Base-by-base conservation (phyloP, 2,797 vertebrate genomes). In the Acestrorhynchus altus region DNA sequence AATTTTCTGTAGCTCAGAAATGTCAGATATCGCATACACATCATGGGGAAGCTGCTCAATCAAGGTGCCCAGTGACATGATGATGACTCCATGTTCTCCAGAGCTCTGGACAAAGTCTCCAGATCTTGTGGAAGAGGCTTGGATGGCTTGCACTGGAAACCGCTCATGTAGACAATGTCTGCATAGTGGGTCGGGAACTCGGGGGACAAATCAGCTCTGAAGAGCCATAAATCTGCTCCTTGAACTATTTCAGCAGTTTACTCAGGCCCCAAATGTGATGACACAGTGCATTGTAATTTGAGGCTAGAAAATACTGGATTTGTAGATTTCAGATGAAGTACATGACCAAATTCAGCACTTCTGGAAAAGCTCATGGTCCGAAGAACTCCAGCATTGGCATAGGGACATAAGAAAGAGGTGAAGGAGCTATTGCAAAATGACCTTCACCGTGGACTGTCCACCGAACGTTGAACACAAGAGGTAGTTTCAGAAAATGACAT, bases 181-280 rank as follows among this genome's bases (percentile, higher is more conserved):
- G 89, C 88, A 90, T 85, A 8, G 85, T 87, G 12, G 89, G 88
- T 8, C 84, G 89, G 87, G 47, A 85, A 89, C 35, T 89, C 87
- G 56, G 88, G 85, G 5, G 85, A 64, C 74, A 86, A 90, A 75
- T 90, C 88, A 3, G 78, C 81, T 73, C 86, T 79, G 76, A 87
- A 86, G 3, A 90, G 83, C 78, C 87, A 88, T 11, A 90, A 74
- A 80, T 90, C 88, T 9, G 85, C 86, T 16, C 15, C 63, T 65
- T 84, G 85, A 4, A 84, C 13, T 54, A 84, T 24, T 0, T 76
- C 15, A 18, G 18, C 52, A 78, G 15, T 80, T 31, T 63, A 73
- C 18, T 10, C 35, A 74, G 70, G 15, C 80, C 79, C 71, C 83
- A 60, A 0, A 83, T 49, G 0, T 47, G 13, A n/a, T 76, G 26